Evolutionary conservation across 2,113 vertebrate species (phyloP).

Genomic region (Bothrops jararaca): DNA sequence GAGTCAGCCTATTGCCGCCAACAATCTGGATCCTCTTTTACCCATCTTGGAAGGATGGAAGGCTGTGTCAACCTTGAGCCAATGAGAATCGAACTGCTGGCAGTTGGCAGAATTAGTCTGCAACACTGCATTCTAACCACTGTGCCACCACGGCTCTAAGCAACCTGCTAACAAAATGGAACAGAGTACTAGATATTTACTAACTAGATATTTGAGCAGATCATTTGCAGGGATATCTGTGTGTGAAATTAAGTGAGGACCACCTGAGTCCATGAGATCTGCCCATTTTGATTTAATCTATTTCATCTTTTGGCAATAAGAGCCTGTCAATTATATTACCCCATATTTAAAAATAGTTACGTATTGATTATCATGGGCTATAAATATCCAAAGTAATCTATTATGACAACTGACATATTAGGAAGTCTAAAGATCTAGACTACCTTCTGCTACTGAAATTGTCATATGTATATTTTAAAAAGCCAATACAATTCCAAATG

Average conservation of each 20-base stretch:
- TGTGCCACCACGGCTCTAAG: neutral
- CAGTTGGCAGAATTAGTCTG: too few relatives aligned
- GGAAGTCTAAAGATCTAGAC: neutral
- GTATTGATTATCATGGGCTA: neutral
- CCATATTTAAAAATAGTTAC: neutral
- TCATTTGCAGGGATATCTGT: neutral
- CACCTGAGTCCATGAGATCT: neutral
- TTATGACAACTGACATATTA: neutral
- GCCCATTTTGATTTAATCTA: neutral
- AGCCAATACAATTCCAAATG: neutral
- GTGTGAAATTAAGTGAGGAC: neutral
- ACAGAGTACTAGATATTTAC: neutral
- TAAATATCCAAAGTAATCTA: neutral
- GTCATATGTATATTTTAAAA: neutral
- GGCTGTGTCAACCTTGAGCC: too few relatives aligned
- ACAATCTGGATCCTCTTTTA: too few relatives aligned
- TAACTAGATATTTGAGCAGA: neutral
- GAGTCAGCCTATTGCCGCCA: too few relatives aligned
- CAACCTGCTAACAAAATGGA: neutral
- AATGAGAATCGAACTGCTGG: too few relatives aligned
- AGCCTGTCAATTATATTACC: neutral
- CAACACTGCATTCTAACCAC: too few relatives aligned
- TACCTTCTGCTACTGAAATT: neutral
- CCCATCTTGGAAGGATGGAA: too few relatives aligned
- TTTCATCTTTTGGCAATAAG: neutral